Percentiles rank a stretch among this genome's conserved stretches.
phyloP scores from a whole-genome alignment of 2,113 vertebrate species.

The Brachypodius melanocephalos region DNA sequence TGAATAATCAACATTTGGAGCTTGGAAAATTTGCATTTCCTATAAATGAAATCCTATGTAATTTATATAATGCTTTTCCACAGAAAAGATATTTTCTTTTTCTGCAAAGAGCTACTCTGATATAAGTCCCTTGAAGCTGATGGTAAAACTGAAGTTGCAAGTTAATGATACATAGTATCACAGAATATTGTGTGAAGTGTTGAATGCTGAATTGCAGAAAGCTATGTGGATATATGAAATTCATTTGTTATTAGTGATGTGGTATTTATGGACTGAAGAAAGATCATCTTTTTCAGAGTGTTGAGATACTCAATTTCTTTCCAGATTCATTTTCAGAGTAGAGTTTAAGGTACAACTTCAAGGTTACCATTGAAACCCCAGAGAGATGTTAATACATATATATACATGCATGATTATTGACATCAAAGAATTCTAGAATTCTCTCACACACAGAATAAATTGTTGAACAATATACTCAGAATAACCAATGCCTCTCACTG shows the following conservation, averaged over 20 bases:
- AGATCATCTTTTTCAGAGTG: background rate
- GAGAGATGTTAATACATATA: background rate
- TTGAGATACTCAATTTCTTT: background rate
- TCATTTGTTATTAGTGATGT: background rate
- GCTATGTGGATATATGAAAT: background rate
- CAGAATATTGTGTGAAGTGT: background rate
- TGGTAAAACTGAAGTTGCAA: background rate
- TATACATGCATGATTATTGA: background rate
- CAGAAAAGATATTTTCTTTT: background rate
- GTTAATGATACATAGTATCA: background rate
- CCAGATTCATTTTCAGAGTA: background rate
- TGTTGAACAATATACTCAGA: background rate
- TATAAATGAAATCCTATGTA: background rate
- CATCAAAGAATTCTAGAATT: background rate
- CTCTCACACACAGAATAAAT: background rate
- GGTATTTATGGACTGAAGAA: background rate
- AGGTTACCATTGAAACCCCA: background rate
- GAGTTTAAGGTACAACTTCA: background rate
- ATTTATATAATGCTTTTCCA: background rate
- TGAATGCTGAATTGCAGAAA: background rate
- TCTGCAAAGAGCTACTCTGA: background rate
- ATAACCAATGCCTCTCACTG: background rate
- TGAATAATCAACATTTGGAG: background rate
- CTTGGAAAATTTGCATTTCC: background rate
- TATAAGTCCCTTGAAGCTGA: background rate